Evolutionary conservation across 2,888 invertebrate genomes (phyloP), one percentile per base, ranked within the genome.

Genomic region (Nycteola revayana): DNA sequence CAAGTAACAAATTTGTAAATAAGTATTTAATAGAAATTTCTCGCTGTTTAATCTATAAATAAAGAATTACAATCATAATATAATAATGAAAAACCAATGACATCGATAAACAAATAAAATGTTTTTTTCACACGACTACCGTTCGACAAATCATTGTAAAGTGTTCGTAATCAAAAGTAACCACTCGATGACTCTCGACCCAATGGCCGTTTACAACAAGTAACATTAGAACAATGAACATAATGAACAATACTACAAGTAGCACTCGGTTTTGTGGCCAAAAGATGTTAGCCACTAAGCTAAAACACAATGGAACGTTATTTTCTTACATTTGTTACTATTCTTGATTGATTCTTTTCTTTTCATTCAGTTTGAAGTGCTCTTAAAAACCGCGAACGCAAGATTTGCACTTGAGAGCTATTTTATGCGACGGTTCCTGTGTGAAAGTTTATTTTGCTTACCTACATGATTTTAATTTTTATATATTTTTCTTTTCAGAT

Each of bases 271-370:
- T 72, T 81, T 83, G 71, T 82, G 56, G 42, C 59, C 36, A 63
- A 78, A 87, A 87, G 86, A 87, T 86, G 86, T 82, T 72, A 67
- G 75, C 57, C 43, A 56, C 59, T 44, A 43, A 50, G 49, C 56
- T 39, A 35, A 42, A 29, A 51, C 62, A 84, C 81, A 84, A 85
- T 70, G 48, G 56, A 48, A 59, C 60, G 64, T 78, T 81, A 78
- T 75, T 80, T 79, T 78, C 80, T 80, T 82, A 82, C 83, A 77
- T 78, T 84, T 84, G 83, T 84, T 73, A 64, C 85, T 71, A 75
- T 78, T 81, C 65, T 67, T 66, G 60, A 64, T 67, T 54, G 65
- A 76, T 74, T 79, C 67, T 59, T 74, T 82, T 71, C 67, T 61
- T 53, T 42, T 25, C 51, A 56, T 62, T 66, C 41, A 29, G 43